These are phyloP conservation scores for Lasioglossum baleicum DNA, from an alignment of 1,140 invertebrate genomes.

Conservation along the genomic window DNA sequence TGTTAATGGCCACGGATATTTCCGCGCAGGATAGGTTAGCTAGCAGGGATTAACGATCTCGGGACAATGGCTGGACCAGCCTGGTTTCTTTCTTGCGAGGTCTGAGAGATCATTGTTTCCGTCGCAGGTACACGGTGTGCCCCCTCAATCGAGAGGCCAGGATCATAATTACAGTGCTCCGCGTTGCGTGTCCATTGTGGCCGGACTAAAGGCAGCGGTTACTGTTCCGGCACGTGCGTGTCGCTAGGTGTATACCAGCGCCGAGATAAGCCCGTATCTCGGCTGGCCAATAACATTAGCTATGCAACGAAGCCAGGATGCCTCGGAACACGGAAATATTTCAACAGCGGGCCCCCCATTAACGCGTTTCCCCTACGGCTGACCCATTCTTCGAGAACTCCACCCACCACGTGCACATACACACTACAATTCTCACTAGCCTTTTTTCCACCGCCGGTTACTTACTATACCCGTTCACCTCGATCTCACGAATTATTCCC, in stretches of 20 bases:
- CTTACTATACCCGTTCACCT: no score
- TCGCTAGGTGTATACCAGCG: conserved; percentile 18
- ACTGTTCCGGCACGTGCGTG: conserved; percentile 32
- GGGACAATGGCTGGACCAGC: no score
- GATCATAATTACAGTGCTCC: conserved; percentile 11
- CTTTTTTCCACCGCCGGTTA: neutral
- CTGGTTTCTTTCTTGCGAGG: no score
- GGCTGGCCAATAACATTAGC: conserved; percentile 35
- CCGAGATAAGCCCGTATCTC: conserved; percentile 34
- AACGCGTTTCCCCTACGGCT: neutral
- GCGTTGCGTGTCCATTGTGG: conserved; percentile 28
- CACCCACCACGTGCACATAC: no score
- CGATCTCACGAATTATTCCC: neutral
- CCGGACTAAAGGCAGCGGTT: conserved; percentile 12
- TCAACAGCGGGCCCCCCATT: conserved; percentile 10
- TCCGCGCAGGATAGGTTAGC: no score
- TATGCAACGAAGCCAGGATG: conserved; percentile 10
- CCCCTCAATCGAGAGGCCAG: neutral
- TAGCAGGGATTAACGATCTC: no score
- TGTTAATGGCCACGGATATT: no score
- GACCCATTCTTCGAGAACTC: no score
- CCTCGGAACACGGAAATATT: conserved; percentile 12
- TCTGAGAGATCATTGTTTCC: no score
- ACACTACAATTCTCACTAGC: neutral
- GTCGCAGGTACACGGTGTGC: no score